phyloP scores from a whole-genome alignment of 2,888 invertebrate genomes.

The Gari tellinella region DNA sequence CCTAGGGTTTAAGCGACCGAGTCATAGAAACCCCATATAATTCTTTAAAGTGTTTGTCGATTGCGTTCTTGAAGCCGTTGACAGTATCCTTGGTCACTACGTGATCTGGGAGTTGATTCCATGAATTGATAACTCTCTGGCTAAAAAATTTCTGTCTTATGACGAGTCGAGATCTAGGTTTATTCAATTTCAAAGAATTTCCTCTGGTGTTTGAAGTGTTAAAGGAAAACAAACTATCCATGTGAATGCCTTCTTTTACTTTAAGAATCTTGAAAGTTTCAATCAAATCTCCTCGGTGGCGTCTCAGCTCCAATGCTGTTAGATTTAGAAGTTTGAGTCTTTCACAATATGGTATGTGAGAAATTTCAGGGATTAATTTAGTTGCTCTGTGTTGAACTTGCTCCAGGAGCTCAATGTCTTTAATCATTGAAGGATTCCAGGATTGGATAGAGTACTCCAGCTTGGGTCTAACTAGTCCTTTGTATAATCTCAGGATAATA shows the following conservation, averaged over 20 bases:
- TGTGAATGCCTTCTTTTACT: conserved; percentile 6
- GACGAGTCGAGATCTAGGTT: conserved; percentile 1
- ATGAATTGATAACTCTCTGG: conserved; percentile 2
- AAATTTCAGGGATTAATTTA: conserved; percentile 18
- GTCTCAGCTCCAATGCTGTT: conserved; percentile 8
- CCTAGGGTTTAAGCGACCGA: not conserved
- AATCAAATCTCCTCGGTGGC: conserved; percentile 12
- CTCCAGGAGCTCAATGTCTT: conserved; percentile 13
- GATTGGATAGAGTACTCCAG: conserved; percentile 3
- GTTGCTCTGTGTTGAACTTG: conserved; percentile 16
- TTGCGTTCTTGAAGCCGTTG: conserved; percentile 11
- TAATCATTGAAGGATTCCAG: conserved; percentile 14
- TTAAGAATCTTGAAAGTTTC: conserved; percentile 20
- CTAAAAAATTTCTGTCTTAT: not conserved
- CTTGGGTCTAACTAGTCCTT: conserved; percentile 5
- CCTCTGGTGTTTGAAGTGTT: conserved; percentile 11
- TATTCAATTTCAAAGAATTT: conserved; percentile 14
- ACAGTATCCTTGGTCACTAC: not conserved
- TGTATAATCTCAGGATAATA: conserved; percentile 7
- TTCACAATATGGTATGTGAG: conserved; percentile 6
- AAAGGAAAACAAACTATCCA: not conserved
- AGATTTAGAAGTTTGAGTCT: conserved; percentile 13
- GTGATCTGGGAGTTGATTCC: conserved; percentile 5
- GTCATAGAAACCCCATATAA: conserved; percentile 16
- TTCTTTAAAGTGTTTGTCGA: conserved; percentile 6